A percentile compares a stretch with the other conserved stretches of the same genome.
phyloP scores from a whole-genome alignment of 2,888 invertebrate genomes.

The Cecidostiba fungosa region DNA sequence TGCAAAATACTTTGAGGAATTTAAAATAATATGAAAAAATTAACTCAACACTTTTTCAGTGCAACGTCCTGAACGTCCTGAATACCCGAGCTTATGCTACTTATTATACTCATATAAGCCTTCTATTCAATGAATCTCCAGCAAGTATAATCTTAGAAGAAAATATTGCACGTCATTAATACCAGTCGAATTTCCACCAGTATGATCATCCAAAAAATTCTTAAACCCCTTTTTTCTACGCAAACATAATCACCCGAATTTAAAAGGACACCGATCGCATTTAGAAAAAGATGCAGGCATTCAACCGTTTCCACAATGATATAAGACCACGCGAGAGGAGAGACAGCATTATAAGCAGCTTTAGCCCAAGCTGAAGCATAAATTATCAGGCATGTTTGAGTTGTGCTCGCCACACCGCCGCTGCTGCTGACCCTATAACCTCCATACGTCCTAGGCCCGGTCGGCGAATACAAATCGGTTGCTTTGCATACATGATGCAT shows the following conservation, averaged over 20 bases:
- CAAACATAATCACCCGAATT: not conserved
- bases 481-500: constrained; percentile 56
- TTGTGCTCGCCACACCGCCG: not conserved
- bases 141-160: constrained; percentile 3
- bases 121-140: not conserved
- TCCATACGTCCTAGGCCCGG: constrained; percentile 62
- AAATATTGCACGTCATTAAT: constrained; percentile 18
- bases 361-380: constrained; percentile 10
- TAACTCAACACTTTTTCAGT: not conserved
- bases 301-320: not conserved
- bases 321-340: not conserved
- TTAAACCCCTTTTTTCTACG: not conserved
- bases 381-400: constrained; percentile 48
- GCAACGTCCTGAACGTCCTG: constrained; percentile 3
- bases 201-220: constrained; percentile 10
- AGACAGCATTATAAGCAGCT: not conserved
- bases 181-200: not conserved
- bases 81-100: not conserved
- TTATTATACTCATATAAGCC: not conserved
- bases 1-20: not conserved
- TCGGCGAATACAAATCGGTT: constrained; percentile 60
- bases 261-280: not conserved
- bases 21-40: not conserved
- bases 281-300: not conserved
- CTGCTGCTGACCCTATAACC: constrained; percentile 62